A percentile compares a stretch with the other conserved stretches of the same genome.
phyloP scores from a whole-genome alignment of 2,113 vertebrate genomes.

The Pteropus alecto region DNA sequence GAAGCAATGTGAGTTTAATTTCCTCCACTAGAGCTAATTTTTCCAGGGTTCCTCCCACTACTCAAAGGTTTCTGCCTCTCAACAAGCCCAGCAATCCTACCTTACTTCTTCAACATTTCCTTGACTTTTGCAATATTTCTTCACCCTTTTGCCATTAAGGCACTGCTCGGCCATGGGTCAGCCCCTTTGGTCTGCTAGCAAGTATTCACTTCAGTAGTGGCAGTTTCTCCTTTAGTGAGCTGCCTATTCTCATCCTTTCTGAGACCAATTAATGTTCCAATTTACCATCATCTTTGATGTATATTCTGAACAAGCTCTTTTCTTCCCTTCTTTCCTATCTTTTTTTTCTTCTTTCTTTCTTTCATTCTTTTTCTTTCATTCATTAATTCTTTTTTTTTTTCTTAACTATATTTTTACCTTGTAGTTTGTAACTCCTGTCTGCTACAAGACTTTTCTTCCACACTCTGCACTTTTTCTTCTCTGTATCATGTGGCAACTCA shows the following conservation, averaged over 20 bases:
- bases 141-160: background rate
- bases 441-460: background rate
- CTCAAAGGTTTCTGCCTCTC: background rate
- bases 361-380: background rate
- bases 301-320: background rate
- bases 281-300: background rate
- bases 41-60: too few species aligned
- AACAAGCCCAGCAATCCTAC: background rate
- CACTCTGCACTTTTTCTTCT: background rate
- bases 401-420: background rate
- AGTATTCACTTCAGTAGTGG: background rate
- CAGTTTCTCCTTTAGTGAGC: background rate
- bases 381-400: background rate
- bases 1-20: background rate
- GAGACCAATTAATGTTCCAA: background rate
- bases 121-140: background rate
- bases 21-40: background rate
- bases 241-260: background rate
- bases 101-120: background rate
- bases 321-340: background rate
- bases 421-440: background rate
- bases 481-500: background rate
- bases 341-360: background rate
- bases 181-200: background rate
- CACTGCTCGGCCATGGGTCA: background rate